phyloP scores from a whole-genome alignment of 2,888 invertebrate species.

The Drosophila robusta region DNA sequence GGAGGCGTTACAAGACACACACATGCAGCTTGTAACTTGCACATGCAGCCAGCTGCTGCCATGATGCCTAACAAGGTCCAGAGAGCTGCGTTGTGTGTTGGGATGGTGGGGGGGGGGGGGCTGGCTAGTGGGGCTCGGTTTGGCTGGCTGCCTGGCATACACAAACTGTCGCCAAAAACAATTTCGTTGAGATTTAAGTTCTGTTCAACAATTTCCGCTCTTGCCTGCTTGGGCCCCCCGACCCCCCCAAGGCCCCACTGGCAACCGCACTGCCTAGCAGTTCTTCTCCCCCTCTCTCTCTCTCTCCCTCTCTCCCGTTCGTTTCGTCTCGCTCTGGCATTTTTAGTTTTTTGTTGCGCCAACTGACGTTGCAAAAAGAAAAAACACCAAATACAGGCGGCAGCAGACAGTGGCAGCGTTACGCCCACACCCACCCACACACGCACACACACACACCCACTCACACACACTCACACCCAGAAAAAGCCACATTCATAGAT shows the following conservation, averaged over 20 bases:
- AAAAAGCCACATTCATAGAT: constrained; percentile 78
- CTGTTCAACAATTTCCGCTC: constrained; percentile 76
- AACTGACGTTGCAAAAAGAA: constrained; percentile 33
- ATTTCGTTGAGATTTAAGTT: constrained; percentile 79
- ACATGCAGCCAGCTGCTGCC: constrained; percentile 69
- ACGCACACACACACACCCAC: not conserved
- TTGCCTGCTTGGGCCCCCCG: constrained; percentile 21
- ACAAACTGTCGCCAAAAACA: constrained; percentile 81
- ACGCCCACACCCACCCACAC: constrained; percentile 29
- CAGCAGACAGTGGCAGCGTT: constrained; percentile 18
- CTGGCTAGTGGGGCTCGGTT: not conserved
- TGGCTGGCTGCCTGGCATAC: constrained; percentile 36
- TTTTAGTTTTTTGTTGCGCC: constrained; percentile 42
- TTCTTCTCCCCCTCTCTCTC: not conserved
- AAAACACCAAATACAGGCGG: constrained; percentile 25
- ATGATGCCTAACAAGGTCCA: constrained; percentile 63
- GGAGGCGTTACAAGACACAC: not conserved
- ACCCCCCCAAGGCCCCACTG: too few species aligned
- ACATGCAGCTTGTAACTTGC: constrained; percentile 65
- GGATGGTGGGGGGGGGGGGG: not conserved
- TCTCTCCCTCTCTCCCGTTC: not conserved
- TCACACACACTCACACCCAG: constrained; percentile 9
- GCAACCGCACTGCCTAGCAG: not conserved
- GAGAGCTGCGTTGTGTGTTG: too few species aligned
- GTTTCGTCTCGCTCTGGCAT: constrained; percentile 6